These are phyloP conservation scores for Arctocebus calabarensis DNA, from an alignment of 2,797 vertebrate genomes.

Conservation along the genomic window DNA sequence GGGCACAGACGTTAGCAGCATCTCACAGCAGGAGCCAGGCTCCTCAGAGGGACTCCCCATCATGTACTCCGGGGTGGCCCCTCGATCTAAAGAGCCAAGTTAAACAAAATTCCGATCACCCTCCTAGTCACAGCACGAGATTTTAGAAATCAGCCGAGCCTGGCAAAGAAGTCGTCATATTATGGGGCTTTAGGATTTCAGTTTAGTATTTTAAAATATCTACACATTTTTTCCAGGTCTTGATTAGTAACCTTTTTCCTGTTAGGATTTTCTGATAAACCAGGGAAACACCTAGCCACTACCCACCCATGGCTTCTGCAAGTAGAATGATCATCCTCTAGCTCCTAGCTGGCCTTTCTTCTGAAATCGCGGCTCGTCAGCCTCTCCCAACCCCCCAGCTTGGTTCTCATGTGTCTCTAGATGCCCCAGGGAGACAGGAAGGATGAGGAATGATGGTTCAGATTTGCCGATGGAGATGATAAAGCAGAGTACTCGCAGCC, in stretches of 20 bases:
- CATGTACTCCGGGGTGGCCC: rapidly evolving
- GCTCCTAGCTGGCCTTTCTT: constrained; percentile 29
- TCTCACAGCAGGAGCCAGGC: neutral
- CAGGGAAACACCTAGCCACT: neutral
- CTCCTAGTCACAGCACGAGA: neutral
- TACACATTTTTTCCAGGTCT: neutral
- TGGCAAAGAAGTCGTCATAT: rapidly evolving
- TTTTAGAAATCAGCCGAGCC: neutral
- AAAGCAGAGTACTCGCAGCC: rapidly evolving
- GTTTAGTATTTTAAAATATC: neutral
- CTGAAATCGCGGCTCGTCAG: neutral
- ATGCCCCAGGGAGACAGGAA: constrained; percentile 45
- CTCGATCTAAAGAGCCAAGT: neutral
- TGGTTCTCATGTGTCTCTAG: constrained; percentile 31
- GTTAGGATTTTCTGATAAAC: constrained; percentile 62
- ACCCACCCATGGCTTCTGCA: neutral
- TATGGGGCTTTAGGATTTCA: neutral
- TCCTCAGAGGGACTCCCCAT: neutral
- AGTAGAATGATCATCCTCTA: neutral
- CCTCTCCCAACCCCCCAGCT: neutral
- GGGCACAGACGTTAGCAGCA: neutral
- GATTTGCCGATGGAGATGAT: neutral
- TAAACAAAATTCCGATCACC: neutral
- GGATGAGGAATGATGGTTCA: neutral
- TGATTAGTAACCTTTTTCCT: neutral